Evolutionary conservation across 2,113 vertebrate species (phyloP).

Genomic region (Oncorhynchus gorbuscha): DNA sequence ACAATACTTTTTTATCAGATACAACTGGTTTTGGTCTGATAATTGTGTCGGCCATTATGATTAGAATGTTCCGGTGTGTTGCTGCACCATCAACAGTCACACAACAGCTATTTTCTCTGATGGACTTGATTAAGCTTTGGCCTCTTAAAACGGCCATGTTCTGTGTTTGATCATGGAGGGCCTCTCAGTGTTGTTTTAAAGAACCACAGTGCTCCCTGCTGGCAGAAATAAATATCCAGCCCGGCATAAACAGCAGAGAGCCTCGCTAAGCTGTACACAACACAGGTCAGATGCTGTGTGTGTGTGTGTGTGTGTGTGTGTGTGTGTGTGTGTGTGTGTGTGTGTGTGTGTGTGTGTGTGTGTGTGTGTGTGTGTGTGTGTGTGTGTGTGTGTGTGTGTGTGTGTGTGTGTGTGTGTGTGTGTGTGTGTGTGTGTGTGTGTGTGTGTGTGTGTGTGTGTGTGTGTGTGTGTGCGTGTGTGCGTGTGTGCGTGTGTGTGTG

Average conservation of each 20-base stretch:
- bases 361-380: conserved; percentile 3
- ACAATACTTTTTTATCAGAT: neutral
- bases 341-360: conserved; percentile 27
- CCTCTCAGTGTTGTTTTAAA: conserved; percentile 43
- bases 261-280: conserved; percentile 1
- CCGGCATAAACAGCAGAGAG: conserved; percentile 21
- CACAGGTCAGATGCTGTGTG: conserved; percentile 2
- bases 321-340: neutral
- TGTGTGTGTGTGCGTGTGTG: conserved; percentile 4
- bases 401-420: conserved; percentile 4
- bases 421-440: conserved; percentile 23
- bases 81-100: neutral
- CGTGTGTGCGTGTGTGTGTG: neutral
- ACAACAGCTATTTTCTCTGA: no score
- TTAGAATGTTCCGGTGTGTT: neutral
- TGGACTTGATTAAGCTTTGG: neutral
- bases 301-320: neutral
- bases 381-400: neutral
- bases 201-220: conserved; percentile 93
- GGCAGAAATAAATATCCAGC: conserved; percentile 45
- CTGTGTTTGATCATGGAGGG: neutral
- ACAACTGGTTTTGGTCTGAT: neutral
- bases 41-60: neutral
- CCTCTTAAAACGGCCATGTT: neutral
- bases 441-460: conserved; percentile 6